Evolutionary conservation across 2,113 vertebrate genomes (phyloP), one percentile per base, ranked within the genome.

Genomic region (Lipophrys pholis): DNA sequence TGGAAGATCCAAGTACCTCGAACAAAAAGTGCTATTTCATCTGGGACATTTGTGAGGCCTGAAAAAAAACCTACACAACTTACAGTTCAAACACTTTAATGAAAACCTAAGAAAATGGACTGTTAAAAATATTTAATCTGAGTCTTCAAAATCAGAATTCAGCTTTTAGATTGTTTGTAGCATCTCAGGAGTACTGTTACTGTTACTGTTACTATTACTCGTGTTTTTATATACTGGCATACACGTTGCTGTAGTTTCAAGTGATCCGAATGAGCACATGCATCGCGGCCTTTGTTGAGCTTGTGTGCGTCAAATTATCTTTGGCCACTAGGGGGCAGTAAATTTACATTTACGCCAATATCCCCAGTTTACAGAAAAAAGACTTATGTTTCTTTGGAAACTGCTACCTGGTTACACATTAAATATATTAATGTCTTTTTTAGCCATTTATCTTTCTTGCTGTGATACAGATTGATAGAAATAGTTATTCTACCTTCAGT

Each of bases 311-410:
- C 3, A 12, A 54, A 43, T 14, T 4, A 14, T 72, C 60, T 74
- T 1, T 65, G 36, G 42, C 58, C 84, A 83, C 49, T 66, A 35
- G 81, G 17, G 58, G 61, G 74, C 73, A 80, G 53, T 55, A 63
- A 21, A 14, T 38, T 59, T 17, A 45, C 10, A 50, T 59, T 50
- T 30, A 39, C 10, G 40, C 50, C 65, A 9, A 65, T 16, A 30
- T 7, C 11, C 5, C 3, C 4, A 60, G 5, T 7, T 11, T 9
- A n/a, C 12, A 52, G 21, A 30, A 30, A 30, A 30, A 30, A 30
- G 21, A 30, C 21, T 30, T 36, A 42, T 56, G 46, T 2, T 54
- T 54, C n/a, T 17, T 48, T n/a, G 12, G 10, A 45, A 46, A 56
- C 10, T 59, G 41, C 35, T 43, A 14, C n/a, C 10, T 39, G 2